Conservation (phyloP, 2,113 vertebrate genomes). For the Neomonachus schauinslandi region DNA sequence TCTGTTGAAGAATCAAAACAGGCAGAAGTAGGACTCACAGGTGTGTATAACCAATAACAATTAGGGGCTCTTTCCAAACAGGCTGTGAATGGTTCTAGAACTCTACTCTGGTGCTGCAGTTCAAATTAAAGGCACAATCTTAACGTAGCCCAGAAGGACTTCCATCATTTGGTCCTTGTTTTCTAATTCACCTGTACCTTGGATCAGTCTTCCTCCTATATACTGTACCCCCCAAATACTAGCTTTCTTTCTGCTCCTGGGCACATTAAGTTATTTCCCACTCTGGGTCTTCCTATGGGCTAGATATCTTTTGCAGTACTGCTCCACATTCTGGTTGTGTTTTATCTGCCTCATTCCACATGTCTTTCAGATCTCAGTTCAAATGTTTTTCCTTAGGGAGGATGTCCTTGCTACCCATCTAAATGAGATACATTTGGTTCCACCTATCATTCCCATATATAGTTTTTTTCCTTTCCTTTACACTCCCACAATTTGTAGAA, state of each 20-base stretch:
- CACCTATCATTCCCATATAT: neutral
- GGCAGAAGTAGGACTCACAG: neutral
- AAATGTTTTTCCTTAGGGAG: neutral
- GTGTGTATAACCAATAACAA: neutral
- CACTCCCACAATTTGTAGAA: neutral
- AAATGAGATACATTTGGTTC: neutral
- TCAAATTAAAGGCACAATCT: neutral
- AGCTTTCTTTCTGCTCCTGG: neutral
- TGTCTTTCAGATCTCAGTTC: neutral
- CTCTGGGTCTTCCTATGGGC: neutral
- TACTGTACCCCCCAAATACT: neutral
- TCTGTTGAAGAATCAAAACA: neutral
- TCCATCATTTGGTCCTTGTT: neutral
- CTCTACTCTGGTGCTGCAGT: neutral
- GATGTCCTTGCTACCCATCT: neutral
- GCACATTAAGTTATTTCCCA: neutral
- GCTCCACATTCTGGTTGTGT: neutral
- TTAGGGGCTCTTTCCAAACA: neutral
- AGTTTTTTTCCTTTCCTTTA: neutral
- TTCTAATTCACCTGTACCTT: neutral
- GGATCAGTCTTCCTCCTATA: neutral
- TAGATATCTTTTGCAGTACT: neutral
- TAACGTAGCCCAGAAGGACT: neutral
- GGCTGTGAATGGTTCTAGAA: neutral
- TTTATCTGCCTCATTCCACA: neutral